phyloP scores from a whole-genome alignment of 2,888 invertebrate species.

The Nyleta sp. region DNA sequence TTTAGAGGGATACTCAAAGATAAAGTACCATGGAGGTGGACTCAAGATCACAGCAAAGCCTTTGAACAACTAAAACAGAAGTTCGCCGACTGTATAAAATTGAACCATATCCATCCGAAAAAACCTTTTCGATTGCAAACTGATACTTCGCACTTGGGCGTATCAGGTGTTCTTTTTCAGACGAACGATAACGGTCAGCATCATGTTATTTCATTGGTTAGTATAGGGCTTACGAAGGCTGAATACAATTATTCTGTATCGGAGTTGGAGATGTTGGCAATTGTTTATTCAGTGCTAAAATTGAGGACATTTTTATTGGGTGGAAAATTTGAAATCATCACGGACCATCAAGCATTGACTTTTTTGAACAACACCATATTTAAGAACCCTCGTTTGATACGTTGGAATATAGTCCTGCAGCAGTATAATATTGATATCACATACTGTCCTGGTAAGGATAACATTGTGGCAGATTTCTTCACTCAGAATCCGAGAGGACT shows the following conservation, averaged over 20 bases:
- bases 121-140: slow-evolving; percentile 43
- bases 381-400: slow-evolving; percentile 7
- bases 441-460: not conserved
- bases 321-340: slow-evolving; percentile 14
- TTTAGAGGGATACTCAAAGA: slow-evolving; percentile 20
- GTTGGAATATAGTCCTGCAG: slow-evolving; percentile 23
- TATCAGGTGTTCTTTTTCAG: slow-evolving; percentile 35
- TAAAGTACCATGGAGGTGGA: too few relatives aligned
- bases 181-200: not conserved
- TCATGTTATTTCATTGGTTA: not conserved
- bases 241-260: slow-evolving; percentile 52
- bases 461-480: slow-evolving; percentile 5
- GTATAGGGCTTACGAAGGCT: slow-evolving; percentile 38
- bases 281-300: slow-evolving; percentile 8
- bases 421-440: slow-evolving; percentile 6
- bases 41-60: too few relatives aligned
- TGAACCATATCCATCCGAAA: too few relatives aligned
- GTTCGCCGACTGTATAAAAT: too few relatives aligned
- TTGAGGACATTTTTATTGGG: slow-evolving; percentile 1
- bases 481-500: not conserved
- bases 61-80: too few relatives aligned
- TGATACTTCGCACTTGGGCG: slow-evolving; percentile 49
- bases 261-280: slow-evolving; percentile 40
- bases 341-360: slow-evolving; percentile 16
- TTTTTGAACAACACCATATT: slow-evolving; percentile 9